Base-by-base conservation (phyloP, 2,888 invertebrate genomes). In the Graphium colonna region DNA sequence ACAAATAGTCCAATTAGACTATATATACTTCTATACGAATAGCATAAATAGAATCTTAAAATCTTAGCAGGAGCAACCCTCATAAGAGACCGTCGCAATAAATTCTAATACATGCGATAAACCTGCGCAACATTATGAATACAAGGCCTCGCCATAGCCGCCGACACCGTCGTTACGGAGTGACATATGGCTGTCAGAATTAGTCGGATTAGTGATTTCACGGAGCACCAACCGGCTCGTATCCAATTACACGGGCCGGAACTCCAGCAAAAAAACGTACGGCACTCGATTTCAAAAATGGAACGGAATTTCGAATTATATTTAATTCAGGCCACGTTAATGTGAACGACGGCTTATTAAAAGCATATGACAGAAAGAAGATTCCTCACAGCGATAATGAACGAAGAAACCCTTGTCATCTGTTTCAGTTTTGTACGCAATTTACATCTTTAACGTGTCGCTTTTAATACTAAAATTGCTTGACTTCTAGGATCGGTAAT, bases 181-280 rank as follows among this genome's bases (percentile, higher is more conserved):
- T 87, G 86, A 89, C 89, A 88, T 89, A 88, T 87, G 86, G 86
- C 80, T 86, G 88, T 87, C 88, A 86, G 80, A 88, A 88, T 88
- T 88, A 88, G 86, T 77, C 78, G 82, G 87, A 88, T 89, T 89
- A 88, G 86, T 87, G 82, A 88, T 89, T 88, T 87, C 81, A 87
- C 84, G 86, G 85, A 71, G 80, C 73, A 71, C 75, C 65, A 65
- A 75, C 71, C 78, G 75, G 66, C 75, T 72, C 74, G 87, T 69
- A 79, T 87, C 87, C 86, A 88, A 88, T 89, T 88, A 88, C 79
- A 71, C 60, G 65, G 77, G 68, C 76, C 77, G 81, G 79, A 84
- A 81, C 83, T 75, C 64, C 68, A 71, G 76, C 77, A 77, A 85
- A 82, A 77, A 79, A 69, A 79, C 79, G 83, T 79, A 79, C 56